phyloP scores from a whole-genome alignment of 2,113 vertebrate species.

The Xenopus tropicalis region DNA sequence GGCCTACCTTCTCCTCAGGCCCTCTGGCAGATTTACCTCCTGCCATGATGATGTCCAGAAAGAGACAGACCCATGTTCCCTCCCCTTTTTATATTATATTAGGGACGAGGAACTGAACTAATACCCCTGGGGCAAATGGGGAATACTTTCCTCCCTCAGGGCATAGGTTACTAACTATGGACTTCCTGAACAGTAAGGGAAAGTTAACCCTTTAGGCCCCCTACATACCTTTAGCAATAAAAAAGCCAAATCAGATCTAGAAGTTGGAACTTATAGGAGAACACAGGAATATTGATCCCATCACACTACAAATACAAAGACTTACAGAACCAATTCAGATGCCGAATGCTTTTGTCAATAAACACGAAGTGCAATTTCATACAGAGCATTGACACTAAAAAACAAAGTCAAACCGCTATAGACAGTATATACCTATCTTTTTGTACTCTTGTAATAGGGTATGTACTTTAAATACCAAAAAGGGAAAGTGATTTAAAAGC shows the following conservation, averaged over 20 bases:
- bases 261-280: not conserved
- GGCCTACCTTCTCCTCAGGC: no score
- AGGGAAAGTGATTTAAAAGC: slow-evolving; percentile 3
- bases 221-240: no score
- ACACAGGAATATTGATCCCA: slow-evolving; percentile 23
- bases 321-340: not conserved
- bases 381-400: slow-evolving; percentile 13
- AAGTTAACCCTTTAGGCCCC: no score
- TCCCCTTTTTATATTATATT: no score
- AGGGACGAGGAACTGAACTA: no score
- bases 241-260: no score
- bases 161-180: no score
- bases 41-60: no score
- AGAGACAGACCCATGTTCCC: no score
- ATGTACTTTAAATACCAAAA: slow-evolving; percentile 28
- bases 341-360: slow-evolving; percentile 26
- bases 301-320: slow-evolving; percentile 1
- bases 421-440: slow-evolving; percentile 8
- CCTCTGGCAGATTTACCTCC: no score
- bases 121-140: not conserved
- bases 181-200: no score
- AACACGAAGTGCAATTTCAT: not conserved
- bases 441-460: slow-evolving; percentile 23
- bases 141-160: no score
- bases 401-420: slow-evolving; percentile 18